Base-by-base conservation (phyloP, 2,797 vertebrate genomes). In the Adrianichthys oophorus region DNA sequence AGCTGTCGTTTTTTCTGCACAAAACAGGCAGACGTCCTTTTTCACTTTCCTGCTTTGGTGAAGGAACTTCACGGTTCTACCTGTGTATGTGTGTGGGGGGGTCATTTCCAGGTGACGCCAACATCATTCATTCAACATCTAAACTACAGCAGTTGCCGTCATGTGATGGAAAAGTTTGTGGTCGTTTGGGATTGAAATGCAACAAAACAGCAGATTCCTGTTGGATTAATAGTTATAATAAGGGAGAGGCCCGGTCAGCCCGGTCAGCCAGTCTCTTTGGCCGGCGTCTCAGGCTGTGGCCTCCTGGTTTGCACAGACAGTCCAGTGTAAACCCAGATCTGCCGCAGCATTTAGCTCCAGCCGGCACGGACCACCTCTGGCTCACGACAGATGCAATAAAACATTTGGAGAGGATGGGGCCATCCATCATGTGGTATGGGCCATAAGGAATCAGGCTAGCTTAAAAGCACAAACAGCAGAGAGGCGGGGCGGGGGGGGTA, bases 401-500 rank as follows among this genome's bases (percentile, higher is more conserved):
- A 68, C 80, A 90, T 87, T 84, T 86, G 76, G 68, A 78, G 85
- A 70, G 80, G 85, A 85, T 76, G 76, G 59, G 62, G 62, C 74
- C 79, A 90, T 92, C 89, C 83, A 91, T 91, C 89, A 90, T 83
- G 53, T 57, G 53, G 75, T 59, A 68, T 55, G 62, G 72, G 65
- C 75, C 76, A 72, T 67, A 83, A 53, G 58, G 78, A 83, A 79
- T 56, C 69, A 72, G 62, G 54, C 62, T 48, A 68, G 76, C 80
- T 83, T 85, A 90, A 91, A 88, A 91, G 89, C 87, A 89, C 73
- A 86, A 73, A 82, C 65, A 80, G 62, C 64, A 74, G 74, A 73
- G 60, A 72, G 62, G 56, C 43, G 68, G 45, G 65, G 74, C 62
- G 56, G 70, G 72, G 57, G 60, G 66, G 63, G 67, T 88, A 89